Conservation (phyloP, 2,797 vertebrate species). For the Sandelia bainsii region DNA sequence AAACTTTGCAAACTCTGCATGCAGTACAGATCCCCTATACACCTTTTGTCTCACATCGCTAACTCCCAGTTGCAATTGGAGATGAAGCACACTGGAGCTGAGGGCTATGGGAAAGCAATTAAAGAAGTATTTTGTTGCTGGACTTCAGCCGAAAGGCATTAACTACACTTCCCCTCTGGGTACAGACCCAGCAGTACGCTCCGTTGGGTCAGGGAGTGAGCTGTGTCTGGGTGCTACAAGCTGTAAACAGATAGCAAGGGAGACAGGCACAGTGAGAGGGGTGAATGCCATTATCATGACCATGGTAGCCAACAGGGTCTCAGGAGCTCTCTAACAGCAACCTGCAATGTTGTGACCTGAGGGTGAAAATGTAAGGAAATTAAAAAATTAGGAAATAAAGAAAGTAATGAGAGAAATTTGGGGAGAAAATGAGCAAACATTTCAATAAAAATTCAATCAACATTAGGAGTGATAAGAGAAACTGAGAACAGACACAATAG, state of each 20-base stretch:
- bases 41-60: constrained; percentile 30
- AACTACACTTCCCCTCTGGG: constrained; percentile 56
- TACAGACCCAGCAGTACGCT: constrained; percentile 45
- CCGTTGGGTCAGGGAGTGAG: constrained; percentile 50
- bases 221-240: constrained; percentile 50
- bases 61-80: constrained; percentile 34
- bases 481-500: background rate
- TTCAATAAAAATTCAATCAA: constrained; percentile 30
- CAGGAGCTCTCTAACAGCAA: constrained; percentile 3
- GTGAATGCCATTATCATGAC: constrained; percentile 30
- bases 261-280: constrained; percentile 19
- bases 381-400: constrained; percentile 1
- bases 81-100: constrained; percentile 43
- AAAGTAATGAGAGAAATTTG: background rate
- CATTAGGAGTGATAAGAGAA: background rate
- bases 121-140: constrained; percentile 63
- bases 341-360: constrained; percentile 4
- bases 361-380: constrained; percentile 12
- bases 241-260: constrained; percentile 47
- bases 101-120: constrained; percentile 70
- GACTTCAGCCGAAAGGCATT: constrained; percentile 58
- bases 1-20: constrained; percentile 14
- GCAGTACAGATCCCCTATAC: constrained; percentile 2
- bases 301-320: constrained; percentile 15
- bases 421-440: constrained; percentile 25